A percentile compares a stretch with the other conserved stretches of the same genome.
Conservation (phyloP, 2,113 vertebrate species). For the Notechis scutatus region DNA sequence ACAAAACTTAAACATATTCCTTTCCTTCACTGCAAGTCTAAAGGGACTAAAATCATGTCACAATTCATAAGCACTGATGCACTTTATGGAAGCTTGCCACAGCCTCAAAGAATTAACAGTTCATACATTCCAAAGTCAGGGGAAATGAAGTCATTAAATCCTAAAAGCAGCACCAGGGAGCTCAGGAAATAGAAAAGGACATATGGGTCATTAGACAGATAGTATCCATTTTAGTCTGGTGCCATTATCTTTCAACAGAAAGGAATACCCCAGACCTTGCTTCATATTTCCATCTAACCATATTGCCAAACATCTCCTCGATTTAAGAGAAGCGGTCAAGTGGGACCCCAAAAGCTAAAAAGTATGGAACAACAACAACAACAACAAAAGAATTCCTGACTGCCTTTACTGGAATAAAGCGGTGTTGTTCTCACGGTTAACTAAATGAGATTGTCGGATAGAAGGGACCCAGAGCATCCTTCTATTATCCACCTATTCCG, state of each 20-base stretch:
- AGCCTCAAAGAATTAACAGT: background rate
- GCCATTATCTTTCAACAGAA: slow-evolving; percentile 16
- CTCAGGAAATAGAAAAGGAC: slow-evolving; percentile 30
- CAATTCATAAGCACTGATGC: background rate
- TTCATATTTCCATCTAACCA: background rate
- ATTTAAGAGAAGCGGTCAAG: background rate
- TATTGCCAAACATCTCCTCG: background rate
- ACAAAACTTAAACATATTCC: background rate
- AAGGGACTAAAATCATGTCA: background rate
- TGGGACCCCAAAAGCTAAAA: background rate
- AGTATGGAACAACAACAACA: background rate
- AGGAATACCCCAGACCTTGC: background rate
- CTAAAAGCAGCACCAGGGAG: background rate
- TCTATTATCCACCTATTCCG: background rate
- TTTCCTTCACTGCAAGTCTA: background rate
- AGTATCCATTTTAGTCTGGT: slow-evolving; percentile 8
- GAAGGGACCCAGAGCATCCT: background rate
- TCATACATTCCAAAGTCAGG: background rate
- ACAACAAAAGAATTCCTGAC: background rate
- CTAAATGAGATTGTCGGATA: background rate
- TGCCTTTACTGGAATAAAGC: background rate
- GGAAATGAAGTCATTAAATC: background rate
- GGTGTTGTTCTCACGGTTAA: background rate
- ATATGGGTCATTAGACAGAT: slow-evolving; percentile 13
- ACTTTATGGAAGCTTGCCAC: background rate